Evolutionary conservation across 2,797 vertebrate species (phyloP), one percentile per base, ranked within the genome.

Genomic region (Crocodylus rhombifer): DNA sequence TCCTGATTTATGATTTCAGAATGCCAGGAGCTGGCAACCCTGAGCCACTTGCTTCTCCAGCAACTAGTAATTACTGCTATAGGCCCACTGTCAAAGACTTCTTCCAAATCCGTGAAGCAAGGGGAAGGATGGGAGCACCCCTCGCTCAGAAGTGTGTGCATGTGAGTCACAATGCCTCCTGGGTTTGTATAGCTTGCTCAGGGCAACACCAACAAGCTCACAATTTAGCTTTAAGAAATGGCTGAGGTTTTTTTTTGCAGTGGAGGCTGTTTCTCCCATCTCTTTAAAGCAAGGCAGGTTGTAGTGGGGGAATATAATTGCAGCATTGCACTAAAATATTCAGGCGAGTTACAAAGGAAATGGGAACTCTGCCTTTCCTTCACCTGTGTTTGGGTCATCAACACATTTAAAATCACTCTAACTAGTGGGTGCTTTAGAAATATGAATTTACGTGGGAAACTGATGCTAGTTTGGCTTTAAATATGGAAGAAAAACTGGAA

Each of bases 1-100:
- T n/a, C 23, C 85, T 96, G 96, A 96, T 90, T 94, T 91, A 95
- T 5, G 13, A 2, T 4, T 90, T 93, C 92, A 83, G 91, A 90
- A 80, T 93, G 94, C 95, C 96, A 88, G 92, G 84, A 85, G 2
- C 8, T 87, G 95, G 94, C 93, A 61, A 3, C 26, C 62, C 6
- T 0, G 2, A 65, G 71, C n/a, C 30, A 74, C 3, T 87, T 88
- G 57, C 82, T 15, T 86, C 92, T 85, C 93, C 10, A 8, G 89
- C 84, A 2, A 80, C 78, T 0, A 51, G 8, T 77, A 76, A 90
- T 89, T 36, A 2, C 77, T n/a, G 89, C 0, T 28, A 25, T 77
- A 33, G 89, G 74, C 13, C 21, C 42, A 23, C 67, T 42, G 88
- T n/a, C 89, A 80, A 84, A 87, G 0, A 84, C 93, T 86, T 93